Base-by-base conservation (phyloP, 2,888 invertebrate species). In the Ochropleura leucogaster region DNA sequence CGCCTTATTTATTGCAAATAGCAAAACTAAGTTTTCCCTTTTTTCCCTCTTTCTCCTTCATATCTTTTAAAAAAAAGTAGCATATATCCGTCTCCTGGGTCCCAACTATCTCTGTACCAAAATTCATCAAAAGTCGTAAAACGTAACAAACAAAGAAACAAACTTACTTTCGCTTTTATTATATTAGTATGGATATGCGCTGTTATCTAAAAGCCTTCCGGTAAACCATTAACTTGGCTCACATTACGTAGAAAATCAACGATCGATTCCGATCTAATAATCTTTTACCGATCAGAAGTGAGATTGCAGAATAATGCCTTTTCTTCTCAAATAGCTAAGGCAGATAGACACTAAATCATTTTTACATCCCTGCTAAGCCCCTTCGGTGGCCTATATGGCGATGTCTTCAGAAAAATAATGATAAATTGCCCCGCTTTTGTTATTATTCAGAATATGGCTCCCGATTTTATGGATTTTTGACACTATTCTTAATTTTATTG, bases 321-420 rank as follows among this genome's bases (percentile, higher is more conserved):
- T 75, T 70, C 75, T 74, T 76, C 77, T 75, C 75, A 30, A 76
- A 44, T 74, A 71, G 69, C 66, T 59, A 59, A 68, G 14, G 57
- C 75, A 75, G 53, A 84, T 80, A 73, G 75, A 62, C 60, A 83
- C 71, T 87, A 88, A 85, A 88, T 87, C 88, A 88, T 88, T 82
- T 85, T 84, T 82, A 86, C 85, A 85, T 80, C 82, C 85, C 65
- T 68, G 74, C 73, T 87, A 82, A 88, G 74, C 83, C 82, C 76
- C 78, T 63, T 60, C 70, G 71, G 77, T 84, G 82, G 83, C 68
- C 80, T 83, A 79, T 83, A 79, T 74, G 84, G 82, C 80, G 76
- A 86, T 80, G 80, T 81, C 83, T 84, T 79, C 79, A 68, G 67
- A 73, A 84, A 85, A 87, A 85, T 82, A 80, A 85, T 88, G 85